Evolutionary conservation across 1,140 invertebrate genomes (phyloP).

Genomic region (Drosophila lowei): DNA sequence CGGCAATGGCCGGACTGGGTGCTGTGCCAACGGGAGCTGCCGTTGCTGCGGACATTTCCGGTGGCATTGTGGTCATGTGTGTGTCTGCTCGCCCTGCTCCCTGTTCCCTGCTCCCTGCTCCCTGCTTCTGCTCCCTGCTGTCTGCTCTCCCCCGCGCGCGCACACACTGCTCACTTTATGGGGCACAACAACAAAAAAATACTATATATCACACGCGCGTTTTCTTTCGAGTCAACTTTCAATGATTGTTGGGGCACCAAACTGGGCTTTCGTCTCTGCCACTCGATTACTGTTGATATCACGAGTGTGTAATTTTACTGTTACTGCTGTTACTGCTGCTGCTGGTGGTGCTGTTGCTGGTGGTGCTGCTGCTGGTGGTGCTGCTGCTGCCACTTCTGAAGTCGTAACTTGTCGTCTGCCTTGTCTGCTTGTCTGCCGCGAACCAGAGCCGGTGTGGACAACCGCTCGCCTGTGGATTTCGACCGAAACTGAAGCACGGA

Average conservation of each 20-base stretch:
- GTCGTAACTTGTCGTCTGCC: conserved; percentile 16
- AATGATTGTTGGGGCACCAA: too few relatives aligned
- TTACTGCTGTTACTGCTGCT: not conserved
- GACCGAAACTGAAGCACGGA: conserved; percentile 68
- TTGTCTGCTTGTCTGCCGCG: not conserved
- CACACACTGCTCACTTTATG: conserved; percentile 12
- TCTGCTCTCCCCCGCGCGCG: conserved; percentile 8
- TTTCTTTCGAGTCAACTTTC: too few relatives aligned
- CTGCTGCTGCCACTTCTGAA: conserved; percentile 2
- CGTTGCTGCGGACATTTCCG: conserved; percentile 78
- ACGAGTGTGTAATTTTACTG: too few relatives aligned
- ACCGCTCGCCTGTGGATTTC: conserved; percentile 78
- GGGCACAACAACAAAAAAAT: too few relatives aligned
- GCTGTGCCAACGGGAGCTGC: conserved; percentile 75
- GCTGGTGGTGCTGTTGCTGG: not conserved
- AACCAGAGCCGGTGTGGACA: conserved; percentile 46
- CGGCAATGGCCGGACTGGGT: conserved; percentile 56
- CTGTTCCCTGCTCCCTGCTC: conserved; percentile 14
- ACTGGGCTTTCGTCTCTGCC: too few relatives aligned
- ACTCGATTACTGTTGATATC: too few relatives aligned
- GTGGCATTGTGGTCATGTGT: conserved; percentile 83
- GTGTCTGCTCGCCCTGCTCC: conserved; percentile 13
- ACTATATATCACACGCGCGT: too few relatives aligned
- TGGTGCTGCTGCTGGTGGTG: not conserved
- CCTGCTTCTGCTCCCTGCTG: not conserved